A percentile compares a stretch with the other conserved stretches of the same genome.
Evolutionary conservation across 2,888 invertebrate species (phyloP).

Genomic region (Lacanobia wlatinum): DNA sequence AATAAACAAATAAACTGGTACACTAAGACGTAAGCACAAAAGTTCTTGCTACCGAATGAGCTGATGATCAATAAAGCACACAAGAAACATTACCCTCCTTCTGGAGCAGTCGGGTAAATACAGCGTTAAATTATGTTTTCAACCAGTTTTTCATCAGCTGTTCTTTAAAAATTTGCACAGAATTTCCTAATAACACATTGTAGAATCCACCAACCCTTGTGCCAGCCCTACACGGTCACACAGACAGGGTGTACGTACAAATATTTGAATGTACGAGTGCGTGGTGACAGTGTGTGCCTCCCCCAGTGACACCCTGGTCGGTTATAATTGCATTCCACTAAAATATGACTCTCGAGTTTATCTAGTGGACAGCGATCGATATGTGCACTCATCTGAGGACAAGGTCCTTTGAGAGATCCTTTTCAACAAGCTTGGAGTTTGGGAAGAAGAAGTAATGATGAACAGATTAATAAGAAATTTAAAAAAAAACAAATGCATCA

Average conservation of each 20-base stretch:
- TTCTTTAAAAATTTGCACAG: not conserved
- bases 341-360: conserved; percentile 86
- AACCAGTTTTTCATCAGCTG: too few relatives aligned
- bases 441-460: not conserved
- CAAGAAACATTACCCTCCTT: too few relatives aligned
- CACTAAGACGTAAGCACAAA: not conserved
- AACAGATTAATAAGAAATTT: not conserved
- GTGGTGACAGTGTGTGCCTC: conserved; percentile 75
- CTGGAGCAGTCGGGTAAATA: not conserved
- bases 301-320: conserved; percentile 80
- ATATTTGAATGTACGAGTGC: conserved; percentile 82
- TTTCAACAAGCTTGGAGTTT: not conserved
- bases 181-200: not conserved
- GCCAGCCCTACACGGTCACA: conserved; percentile 77
- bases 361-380: conserved; percentile 70
- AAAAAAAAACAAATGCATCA: not conserved
- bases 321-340: conserved; percentile 90
- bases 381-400: conserved; percentile 33
- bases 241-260: conserved; percentile 72
- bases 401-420: not conserved
- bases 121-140: not conserved
- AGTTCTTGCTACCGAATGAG: not conserved
- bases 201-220: conserved; percentile 16
- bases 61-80: not conserved
- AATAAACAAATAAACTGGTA: too few relatives aligned